Evolutionary conservation across 2,113 vertebrate species (phyloP), one percentile per base, ranked within the genome.

Genomic region (Arizona elegans): DNA sequence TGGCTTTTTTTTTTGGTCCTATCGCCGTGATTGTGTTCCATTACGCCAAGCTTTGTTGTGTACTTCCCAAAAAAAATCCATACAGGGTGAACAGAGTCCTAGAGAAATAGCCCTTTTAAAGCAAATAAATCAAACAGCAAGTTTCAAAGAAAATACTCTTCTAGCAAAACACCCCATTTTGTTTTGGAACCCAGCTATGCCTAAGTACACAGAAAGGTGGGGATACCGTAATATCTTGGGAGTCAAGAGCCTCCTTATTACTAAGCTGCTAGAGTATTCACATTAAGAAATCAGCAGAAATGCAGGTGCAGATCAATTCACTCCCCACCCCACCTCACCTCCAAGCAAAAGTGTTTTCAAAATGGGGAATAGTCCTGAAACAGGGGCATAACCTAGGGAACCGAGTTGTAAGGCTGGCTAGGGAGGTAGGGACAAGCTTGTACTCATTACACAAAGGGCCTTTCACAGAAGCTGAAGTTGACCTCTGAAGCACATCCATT

Each of bases 381-480:
- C 87, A 87, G 50, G 24, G 19, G 55, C 90, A 38, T 75, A 33
- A 86, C 91, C 0, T 47, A 96, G 92, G 50, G 53, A n/a, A 29
- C 23, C 3, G 7, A 23, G 21, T 23, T 23, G 3, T 50, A 7
- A 94, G 89, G 0, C 81, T 89, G 0, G 93, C 58, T 8, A 33
- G 12, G 65, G 43, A 93, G 26, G 94, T 92, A 85, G 91, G 91
- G 81, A 93, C 59, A 95, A 92, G 93, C 94, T 91, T 93, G 93
- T 93, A 88, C 92, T 0, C 13, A 94, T 90, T 93, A 95, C 93
- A 97, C 96, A 97, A 97, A 97, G 96, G 95, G 94, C 94, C 97
- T 97, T 97, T 96, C 95, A 97, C 93, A 89, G 94, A 94, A 87
- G n/a, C 91, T 0, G 95, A 95, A 93, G 94, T 92, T 94, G 94